Conservation (phyloP, 2,797 vertebrate species). For the Takifugu ocellatus region DNA sequence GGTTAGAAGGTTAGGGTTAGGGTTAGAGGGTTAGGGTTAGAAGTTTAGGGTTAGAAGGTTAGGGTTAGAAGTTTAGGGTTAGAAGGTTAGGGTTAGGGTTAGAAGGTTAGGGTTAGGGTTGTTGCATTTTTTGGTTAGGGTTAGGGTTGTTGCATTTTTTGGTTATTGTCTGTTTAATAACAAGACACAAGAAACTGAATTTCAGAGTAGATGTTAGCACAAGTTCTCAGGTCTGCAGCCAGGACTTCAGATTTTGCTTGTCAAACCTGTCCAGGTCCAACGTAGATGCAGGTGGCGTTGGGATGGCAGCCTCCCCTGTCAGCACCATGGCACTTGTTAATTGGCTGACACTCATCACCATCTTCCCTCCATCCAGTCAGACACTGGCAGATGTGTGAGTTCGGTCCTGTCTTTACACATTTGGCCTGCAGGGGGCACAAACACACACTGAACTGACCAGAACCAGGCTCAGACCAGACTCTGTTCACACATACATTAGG, state of each 20-base stretch:
- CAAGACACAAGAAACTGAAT: background rate
- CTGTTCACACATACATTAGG: conserved; percentile 58
- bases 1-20: no score
- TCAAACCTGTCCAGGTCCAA: conserved; percentile 90
- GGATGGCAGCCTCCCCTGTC: conserved; percentile 76
- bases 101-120: no score
- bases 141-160: no score
- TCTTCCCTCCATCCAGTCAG: conserved; percentile 84
- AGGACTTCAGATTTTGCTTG: background rate
- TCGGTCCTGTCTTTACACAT: conserved; percentile 75
- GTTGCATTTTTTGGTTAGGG: no score
- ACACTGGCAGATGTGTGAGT: conserved; percentile 78
- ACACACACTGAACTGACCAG: conserved; percentile 1
- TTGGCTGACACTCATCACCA: conserved; percentile 82
- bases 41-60: no score
- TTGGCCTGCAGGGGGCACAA: conserved; percentile 75
- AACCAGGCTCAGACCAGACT: no score
- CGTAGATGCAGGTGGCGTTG: conserved; percentile 84
- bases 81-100: no score
- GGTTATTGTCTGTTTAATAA: no score
- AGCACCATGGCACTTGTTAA: conserved; percentile 83
- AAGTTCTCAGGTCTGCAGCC: no score
- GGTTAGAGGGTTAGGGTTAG: no score
- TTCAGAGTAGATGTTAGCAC: no score
- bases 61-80: no score